Base-by-base conservation (phyloP, 2,888 invertebrate genomes). In the Kryphioiulus occultus region DNA sequence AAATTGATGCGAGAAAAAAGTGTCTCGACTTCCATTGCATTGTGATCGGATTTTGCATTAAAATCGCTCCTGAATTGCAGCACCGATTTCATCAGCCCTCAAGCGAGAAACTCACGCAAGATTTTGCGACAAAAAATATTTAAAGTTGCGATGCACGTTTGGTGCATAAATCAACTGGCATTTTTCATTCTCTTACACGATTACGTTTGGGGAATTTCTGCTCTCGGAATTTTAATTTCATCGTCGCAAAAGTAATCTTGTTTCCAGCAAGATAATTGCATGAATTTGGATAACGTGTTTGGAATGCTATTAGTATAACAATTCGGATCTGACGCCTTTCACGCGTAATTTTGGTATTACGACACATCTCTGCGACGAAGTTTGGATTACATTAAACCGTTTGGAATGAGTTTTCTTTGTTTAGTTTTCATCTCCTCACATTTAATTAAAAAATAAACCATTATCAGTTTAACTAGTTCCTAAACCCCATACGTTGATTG, bases 21-120 rank as follows among this genome's bases (percentile, higher is more conserved):
- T 10, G 30, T 15, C 30, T 78, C 78, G 15, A 78, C 30, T 78
- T 15, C 2, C 9, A 78, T 78, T 78, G 78, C 78, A 78, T 78
- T 78, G 9, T 78, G 26, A 30, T 78, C 78, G 26, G 78, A 78
- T 78, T 78, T 78, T 78, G 78, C 78, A 78, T 78, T 30, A 78
- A 78, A 78, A 68, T 68, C 10, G 68, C 59, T 68, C 10, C n/a
- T 10, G n/a, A 68, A 68, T 30, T 78, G 78, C 30, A 78, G 78
- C 30, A 78, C 30, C 78, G 26, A 78, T 78, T 78, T 78, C 78
- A 78, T 78, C 78, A 78, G 30, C 30, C 78, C 78, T 17, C 15
- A 15, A 30, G 78, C 78, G 12, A 78, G 30, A 30, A 68, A n/a
- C n/a, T 19, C 53, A n/a, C 30, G 3, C 44, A 44, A 44, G 44